Evolutionary conservation across 2,113 vertebrate species (phyloP).

Genomic region (Aspiorhynchus laticeps): DNA sequence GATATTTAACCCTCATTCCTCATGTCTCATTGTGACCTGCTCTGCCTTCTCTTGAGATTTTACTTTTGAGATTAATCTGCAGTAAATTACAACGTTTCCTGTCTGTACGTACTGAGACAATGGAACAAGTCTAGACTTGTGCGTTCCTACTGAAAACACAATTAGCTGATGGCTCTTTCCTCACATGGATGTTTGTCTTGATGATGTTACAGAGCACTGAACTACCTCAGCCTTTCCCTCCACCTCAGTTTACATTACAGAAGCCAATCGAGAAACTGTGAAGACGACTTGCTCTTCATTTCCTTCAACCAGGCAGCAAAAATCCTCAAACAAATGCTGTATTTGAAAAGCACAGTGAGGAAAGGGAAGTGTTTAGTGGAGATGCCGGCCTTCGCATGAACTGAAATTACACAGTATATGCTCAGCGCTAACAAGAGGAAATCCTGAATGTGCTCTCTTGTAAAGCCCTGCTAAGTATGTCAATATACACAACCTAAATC

Average conservation of each 20-base stretch:
- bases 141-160: neutral
- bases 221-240: neutral
- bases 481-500: conserved; percentile 39
- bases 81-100: neutral
- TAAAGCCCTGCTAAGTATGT: conserved; percentile 1
- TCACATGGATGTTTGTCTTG: conserved; percentile 41
- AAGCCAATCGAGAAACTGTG: neutral
- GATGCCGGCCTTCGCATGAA: neutral
- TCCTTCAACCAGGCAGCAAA: neutral
- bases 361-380: neutral
- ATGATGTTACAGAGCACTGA: conserved; percentile 30
- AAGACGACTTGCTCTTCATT: neutral
- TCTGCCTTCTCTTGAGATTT: neutral
- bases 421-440: neutral
- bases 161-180: conserved; percentile 6
- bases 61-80: neutral
- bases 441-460: conserved; percentile 26
- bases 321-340: neutral
- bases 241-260: neutral
- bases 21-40: neutral
- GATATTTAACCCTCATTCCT: neutral
- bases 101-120: neutral
- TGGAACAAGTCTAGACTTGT: conserved; percentile 35
- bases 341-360: neutral
- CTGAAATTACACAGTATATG: neutral